These are phyloP conservation scores for Trachythela sp. DNA, from an alignment of 64 coral and sea anemone genomes.

Conservation along the genomic window DNA sequence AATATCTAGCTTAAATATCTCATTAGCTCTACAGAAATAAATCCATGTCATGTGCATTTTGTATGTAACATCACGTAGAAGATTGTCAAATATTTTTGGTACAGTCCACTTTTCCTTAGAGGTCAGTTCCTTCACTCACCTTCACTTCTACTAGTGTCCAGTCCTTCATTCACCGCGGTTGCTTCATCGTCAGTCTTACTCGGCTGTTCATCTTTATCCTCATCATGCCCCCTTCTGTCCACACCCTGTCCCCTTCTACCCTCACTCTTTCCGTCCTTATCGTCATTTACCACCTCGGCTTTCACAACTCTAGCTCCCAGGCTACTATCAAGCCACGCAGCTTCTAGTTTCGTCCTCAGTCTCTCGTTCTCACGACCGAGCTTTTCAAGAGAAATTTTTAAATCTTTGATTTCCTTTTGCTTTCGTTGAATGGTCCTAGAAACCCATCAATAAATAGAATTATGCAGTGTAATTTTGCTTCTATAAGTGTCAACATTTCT, in stretches of 20 bases:
- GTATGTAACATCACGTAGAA: not conserved
- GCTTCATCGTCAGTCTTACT: too few species aligned
- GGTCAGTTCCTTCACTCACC: not conserved
- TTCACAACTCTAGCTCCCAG: not conserved
- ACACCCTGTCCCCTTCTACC: too few species aligned
- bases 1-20: too few species aligned
- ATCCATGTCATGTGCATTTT: not conserved
- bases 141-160: not conserved
- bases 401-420: not conserved
- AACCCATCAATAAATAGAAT: too few species aligned
- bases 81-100: not conserved
- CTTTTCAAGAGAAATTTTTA: not conserved
- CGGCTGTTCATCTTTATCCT: too few species aligned
- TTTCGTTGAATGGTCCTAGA: not conserved
- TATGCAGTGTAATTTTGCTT: too few species aligned
- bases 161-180: not conserved
- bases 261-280: too few species aligned
- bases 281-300: too few species aligned
- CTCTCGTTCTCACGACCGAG: not conserved
- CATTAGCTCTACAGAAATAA: too few species aligned
- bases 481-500: too few species aligned
- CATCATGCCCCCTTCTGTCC: too few species aligned
- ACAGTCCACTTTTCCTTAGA: not conserved
- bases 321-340: not conserved
- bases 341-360: not conserved